phyloP scores from a whole-genome alignment of 2,888 invertebrate species.

The Schrankia costaestrigalis region DNA sequence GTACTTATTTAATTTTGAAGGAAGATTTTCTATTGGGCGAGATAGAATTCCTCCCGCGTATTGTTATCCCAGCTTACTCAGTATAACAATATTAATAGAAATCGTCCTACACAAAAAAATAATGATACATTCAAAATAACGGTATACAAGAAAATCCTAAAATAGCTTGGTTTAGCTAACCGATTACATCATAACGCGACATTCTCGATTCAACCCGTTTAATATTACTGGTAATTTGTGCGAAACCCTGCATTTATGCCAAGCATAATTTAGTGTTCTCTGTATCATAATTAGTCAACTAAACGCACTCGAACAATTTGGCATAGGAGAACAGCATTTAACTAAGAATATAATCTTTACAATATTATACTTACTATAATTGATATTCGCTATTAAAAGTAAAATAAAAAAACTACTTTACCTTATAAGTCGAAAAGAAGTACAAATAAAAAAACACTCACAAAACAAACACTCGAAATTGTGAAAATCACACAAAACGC shows the following conservation, averaged over 20 bases:
- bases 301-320: conserved; percentile 41
- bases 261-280: conserved; percentile 65
- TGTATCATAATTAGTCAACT: conserved; percentile 54
- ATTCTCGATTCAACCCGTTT: conserved; percentile 54
- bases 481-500: conserved; percentile 28
- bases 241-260: conserved; percentile 58
- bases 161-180: conserved; percentile 62
- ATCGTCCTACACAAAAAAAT: conserved; percentile 40
- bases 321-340: conserved; percentile 31
- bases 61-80: too few species aligned
- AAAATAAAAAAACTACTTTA: conserved; percentile 29
- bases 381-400: too few species aligned
- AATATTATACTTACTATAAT: too few species aligned
- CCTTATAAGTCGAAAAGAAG: conserved; percentile 10
- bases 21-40: too few species aligned
- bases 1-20: too few species aligned
- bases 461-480: conserved; percentile 37
- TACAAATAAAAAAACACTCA: conserved; percentile 25
- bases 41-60: too few species aligned
- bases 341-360: conserved; percentile 7
- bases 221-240: conserved; percentile 58
- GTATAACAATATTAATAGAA: too few species aligned
- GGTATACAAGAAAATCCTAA: conserved; percentile 52
- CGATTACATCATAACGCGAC: conserved; percentile 66
- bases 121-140: conserved; percentile 50